Base-by-base conservation (phyloP, 2,888 invertebrate genomes). In the Ormyrus rosae region DNA sequence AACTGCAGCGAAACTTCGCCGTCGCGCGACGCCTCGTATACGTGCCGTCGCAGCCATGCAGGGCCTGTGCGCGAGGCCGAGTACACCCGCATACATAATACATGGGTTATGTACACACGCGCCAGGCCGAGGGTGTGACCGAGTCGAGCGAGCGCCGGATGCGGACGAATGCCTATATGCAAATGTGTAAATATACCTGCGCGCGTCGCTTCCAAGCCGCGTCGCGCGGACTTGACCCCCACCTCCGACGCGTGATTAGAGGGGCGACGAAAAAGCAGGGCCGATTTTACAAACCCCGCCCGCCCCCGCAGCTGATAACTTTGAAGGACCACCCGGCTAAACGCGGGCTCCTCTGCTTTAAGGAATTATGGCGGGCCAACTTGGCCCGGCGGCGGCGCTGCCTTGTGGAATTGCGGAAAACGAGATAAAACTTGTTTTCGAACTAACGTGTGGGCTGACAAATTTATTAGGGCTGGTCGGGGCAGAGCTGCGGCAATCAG, bases 171-270 rank as follows among this genome's bases (percentile, higher is more conserved):
- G 81, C 80, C 81, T 73, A 64, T 81, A 80, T 79, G 77, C 81
- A 81, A 83, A 83, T 81, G 82, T 80, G 78, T 80, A 84, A 84
- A 83, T 83, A 82, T 83, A 75, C 81, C 83, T 82, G 83, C 81
- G 83, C 19, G 19, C 74, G 81, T 84, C 83, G 83, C 81, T 69
- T 51, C 48, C 19, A 0, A 19, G 19, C 19, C 19, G 19, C 13
- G 19, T 19, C 19, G 19, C 19, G 19, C 19, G 19, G 19, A 13
- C 74, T 55, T 10, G 34, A 61, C 34, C 61, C 4, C 34, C 13
- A 58, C 58, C 13, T 6, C 10, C 51, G 13, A 58, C 53, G 67
- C 34, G 13, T 50, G 46, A 65, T 65, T 50, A 48, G 8, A 7
- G 51, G 9, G 5, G n/a, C 11, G 11, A 5, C 8, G 7, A n/a